Percentiles rank a stretch among this genome's conserved stretches.
These are phyloP conservation scores for Sorex fumeus DNA, from an alignment of 2,113 vertebrate genomes.

Conservation along the genomic window DNA sequence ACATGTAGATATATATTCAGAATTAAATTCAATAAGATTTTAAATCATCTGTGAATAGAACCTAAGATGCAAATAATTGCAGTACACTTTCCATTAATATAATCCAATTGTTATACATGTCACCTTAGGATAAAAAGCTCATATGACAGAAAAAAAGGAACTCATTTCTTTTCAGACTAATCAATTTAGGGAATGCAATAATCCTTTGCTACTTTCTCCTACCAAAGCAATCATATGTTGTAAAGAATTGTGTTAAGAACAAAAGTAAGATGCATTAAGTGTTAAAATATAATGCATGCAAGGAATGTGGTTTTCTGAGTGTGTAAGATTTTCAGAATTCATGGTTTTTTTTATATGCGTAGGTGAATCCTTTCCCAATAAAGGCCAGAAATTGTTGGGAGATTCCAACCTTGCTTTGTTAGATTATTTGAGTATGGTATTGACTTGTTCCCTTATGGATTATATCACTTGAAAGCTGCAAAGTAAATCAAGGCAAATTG, in stretches of 20 bases:
- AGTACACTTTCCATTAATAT: slow-evolving; percentile 82
- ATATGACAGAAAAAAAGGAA: slow-evolving; percentile 77
- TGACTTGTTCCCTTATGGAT: not conserved
- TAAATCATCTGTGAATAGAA: slow-evolving; percentile 36
- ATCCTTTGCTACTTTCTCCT: slow-evolving; percentile 88
- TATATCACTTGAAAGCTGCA: not conserved
- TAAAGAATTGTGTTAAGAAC: slow-evolving; percentile 84
- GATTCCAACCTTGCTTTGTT: not conserved
- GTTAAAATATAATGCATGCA: slow-evolving; percentile 81
- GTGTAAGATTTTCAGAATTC: slow-evolving; percentile 78
- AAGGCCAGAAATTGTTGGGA: not conserved
- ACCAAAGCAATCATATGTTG: slow-evolving; percentile 87
- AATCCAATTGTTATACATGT: slow-evolving; percentile 67
- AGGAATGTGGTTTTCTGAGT: slow-evolving; percentile 84
- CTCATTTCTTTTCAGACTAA: slow-evolving; percentile 86
- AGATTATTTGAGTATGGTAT: slow-evolving; percentile 6
- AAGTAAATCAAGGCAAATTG: slow-evolving; percentile 10
- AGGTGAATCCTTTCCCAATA: slow-evolving; percentile 70
- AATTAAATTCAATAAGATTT: slow-evolving; percentile 62
- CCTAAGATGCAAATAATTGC: slow-evolving; percentile 74
- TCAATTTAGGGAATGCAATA: slow-evolving; percentile 84
- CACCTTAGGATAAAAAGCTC: slow-evolving; percentile 82
- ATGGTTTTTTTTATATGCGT: slow-evolving; percentile 56
- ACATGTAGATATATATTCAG: slow-evolving; percentile 1
- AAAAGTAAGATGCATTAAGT: slow-evolving; percentile 71